These are phyloP conservation scores for Elephas maximus DNA, from an alignment of 2,113 vertebrate species.

Conservation along the genomic window DNA sequence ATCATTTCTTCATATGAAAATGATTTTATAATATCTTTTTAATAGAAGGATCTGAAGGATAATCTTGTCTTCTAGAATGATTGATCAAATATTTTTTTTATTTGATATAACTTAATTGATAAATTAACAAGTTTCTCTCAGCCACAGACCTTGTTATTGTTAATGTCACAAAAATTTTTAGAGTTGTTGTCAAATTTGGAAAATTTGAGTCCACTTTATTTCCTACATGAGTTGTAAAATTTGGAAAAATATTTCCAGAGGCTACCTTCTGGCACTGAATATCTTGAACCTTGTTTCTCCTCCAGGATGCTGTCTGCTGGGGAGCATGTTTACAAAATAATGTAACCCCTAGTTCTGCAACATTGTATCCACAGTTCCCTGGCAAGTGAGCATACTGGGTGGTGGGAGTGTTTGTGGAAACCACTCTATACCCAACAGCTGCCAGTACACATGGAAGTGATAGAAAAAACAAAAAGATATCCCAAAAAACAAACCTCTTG, in stretches of 20 bases:
- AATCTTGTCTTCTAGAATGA: not conserved
- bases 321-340: not conserved
- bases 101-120: not conserved
- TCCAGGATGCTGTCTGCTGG: not conserved
- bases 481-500: too few relatives aligned
- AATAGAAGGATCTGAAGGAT: not conserved
- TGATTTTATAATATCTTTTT: not conserved
- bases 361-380: not conserved
- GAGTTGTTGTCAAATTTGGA: too few relatives aligned
- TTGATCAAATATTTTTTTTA: not conserved
- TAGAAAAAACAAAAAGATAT: not conserved
- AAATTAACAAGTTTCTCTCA: not conserved
- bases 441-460: not conserved
- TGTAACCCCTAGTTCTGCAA: too few relatives aligned
- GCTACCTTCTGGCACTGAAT: not conserved
- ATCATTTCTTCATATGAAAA: not conserved
- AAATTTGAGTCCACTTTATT: not conserved
- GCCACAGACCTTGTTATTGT: not conserved
- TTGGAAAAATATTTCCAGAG: not conserved
- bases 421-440: not conserved
- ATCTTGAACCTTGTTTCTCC: not conserved
- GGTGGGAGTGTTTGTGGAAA: not conserved
- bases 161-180: not conserved
- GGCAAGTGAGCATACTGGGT: not conserved
- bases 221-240: not conserved